phyloP scores from a whole-genome alignment of 2,113 vertebrate species.

The Anguilla japonica region DNA sequence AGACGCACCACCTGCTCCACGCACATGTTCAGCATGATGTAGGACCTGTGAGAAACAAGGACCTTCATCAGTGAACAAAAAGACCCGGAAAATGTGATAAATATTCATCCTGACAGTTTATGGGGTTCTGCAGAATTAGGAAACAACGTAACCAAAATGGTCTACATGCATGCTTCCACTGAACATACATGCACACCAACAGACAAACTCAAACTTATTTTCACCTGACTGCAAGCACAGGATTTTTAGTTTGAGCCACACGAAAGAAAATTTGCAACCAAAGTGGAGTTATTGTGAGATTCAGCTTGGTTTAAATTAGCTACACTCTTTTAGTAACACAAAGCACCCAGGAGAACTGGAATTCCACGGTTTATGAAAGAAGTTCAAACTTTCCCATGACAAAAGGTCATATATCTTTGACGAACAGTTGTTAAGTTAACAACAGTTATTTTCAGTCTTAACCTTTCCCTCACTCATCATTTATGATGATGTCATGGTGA shows the following conservation, averaged over 20 bases:
- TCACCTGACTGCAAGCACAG: background rate
- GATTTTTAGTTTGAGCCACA: background rate
- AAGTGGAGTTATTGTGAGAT: background rate
- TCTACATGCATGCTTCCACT: background rate
- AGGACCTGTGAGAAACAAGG: constrained; percentile 49
- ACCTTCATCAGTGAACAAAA: constrained; percentile 13
- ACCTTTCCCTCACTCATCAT: constrained; percentile 35
- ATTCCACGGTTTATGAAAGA: background rate
- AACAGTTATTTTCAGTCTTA: constrained; percentile 24
- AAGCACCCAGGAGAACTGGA: constrained; percentile 44
- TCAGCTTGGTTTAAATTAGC: constrained; percentile 36
- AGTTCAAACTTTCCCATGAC: constrained; percentile 51
- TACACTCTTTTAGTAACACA: constrained; percentile 38
- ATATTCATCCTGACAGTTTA: background rate
- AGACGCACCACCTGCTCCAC: background rate
- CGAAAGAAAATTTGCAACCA: background rate
- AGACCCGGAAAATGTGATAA: background rate
- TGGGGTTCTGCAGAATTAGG: background rate
- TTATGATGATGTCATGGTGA: constrained; percentile 22
- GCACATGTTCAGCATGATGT: constrained; percentile 54
- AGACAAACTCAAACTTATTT: background rate
- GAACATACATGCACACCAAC: background rate
- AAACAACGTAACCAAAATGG: background rate
- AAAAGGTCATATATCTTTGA: constrained; percentile 43
- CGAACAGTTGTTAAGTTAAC: constrained; percentile 28